A percentile compares a stretch with the other conserved stretches of the same genome.
Conservation (phyloP, 2,888 invertebrate species). For the Proisotoma minuta region DNA sequence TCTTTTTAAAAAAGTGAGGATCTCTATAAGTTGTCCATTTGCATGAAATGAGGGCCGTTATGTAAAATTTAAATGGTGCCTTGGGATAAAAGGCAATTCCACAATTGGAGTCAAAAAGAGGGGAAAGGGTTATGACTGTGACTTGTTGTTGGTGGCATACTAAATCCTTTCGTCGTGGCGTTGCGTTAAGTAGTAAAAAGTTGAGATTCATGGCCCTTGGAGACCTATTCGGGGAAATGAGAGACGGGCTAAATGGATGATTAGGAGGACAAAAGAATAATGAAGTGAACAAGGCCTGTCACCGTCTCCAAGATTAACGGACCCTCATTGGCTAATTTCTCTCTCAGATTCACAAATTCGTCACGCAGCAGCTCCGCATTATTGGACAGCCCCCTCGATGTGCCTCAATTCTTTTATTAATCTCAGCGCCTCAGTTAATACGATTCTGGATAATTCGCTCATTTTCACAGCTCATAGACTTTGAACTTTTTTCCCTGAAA, state of each 20-base stretch:
- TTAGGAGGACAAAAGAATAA: slow-evolving; percentile 45
- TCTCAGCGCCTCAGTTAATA: no score
- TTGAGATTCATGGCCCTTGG: slow-evolving; percentile 20
- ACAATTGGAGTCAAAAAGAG: neutral
- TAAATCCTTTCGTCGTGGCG: neutral
- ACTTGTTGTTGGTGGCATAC: neutral
- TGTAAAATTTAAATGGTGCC: no score
- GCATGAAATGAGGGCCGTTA: no score
- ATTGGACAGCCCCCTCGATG: neutral
- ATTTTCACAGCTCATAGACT: no score
- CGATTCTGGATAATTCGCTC: no score
- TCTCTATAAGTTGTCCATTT: no score
- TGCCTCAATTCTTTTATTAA: no score
- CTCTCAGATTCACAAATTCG: slow-evolving; percentile 44
- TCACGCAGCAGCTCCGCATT: no score
- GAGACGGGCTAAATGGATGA: slow-evolving; percentile 42
- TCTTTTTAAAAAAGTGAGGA: no score
- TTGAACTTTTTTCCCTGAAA: no score
- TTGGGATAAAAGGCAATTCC: neutral
- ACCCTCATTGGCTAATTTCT: slow-evolving; percentile 36
- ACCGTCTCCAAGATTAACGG: slow-evolving; percentile 40
- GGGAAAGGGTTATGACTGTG: neutral
- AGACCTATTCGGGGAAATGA: slow-evolving; percentile 45
- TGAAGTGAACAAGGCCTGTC: slow-evolving; percentile 47
- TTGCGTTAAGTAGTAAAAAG: slow-evolving; percentile 11